Percentiles rank a stretch among this genome's conserved stretches.
phyloP scores from a whole-genome alignment of 1,140 invertebrate genomes.

The Himalopsyche phryganea region DNA sequence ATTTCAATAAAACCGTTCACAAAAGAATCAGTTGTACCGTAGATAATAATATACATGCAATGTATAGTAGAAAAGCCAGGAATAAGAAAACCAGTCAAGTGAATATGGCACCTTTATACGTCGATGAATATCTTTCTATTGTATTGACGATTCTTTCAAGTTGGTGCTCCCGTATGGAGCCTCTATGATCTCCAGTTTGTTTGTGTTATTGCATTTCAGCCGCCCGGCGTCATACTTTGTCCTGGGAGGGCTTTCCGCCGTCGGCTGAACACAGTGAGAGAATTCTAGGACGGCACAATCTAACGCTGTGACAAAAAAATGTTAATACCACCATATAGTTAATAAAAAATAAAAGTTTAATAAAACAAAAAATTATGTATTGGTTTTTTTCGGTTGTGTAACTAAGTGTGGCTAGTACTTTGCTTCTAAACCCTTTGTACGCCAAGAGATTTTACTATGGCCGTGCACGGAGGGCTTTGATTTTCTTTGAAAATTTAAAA shows the following conservation, averaged over 20 bases:
- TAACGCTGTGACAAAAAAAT: not conserved
- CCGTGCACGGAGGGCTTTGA: too few species aligned
- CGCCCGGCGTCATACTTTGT: constrained; percentile 13
- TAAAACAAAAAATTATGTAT: too few species aligned
- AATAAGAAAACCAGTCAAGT: not conserved
- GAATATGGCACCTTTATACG: not conserved
- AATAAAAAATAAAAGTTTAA: too few species aligned
- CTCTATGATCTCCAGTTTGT: constrained; percentile 15
- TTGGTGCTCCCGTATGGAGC: constrained; percentile 4
- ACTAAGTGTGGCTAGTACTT: too few species aligned
- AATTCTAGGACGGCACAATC: not conserved
- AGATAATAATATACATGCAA: not conserved
- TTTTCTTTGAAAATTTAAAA: too few species aligned
- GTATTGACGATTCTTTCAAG: constrained; percentile 19
- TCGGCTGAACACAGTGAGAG: not conserved
- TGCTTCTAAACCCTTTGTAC: too few species aligned
- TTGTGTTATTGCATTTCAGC: constrained; percentile 25
- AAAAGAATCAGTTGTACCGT: too few species aligned
- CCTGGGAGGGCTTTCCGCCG: constrained; percentile 1
- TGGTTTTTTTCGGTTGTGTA: too few species aligned
- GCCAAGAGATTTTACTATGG: too few species aligned
- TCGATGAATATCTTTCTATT: constrained; percentile 13
- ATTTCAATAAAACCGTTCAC: too few species aligned
- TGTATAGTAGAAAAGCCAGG: not conserved
- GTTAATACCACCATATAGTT: too few species aligned